Base-by-base conservation (phyloP, 2,888 invertebrate species). In the Urechis unicinctus region DNA sequence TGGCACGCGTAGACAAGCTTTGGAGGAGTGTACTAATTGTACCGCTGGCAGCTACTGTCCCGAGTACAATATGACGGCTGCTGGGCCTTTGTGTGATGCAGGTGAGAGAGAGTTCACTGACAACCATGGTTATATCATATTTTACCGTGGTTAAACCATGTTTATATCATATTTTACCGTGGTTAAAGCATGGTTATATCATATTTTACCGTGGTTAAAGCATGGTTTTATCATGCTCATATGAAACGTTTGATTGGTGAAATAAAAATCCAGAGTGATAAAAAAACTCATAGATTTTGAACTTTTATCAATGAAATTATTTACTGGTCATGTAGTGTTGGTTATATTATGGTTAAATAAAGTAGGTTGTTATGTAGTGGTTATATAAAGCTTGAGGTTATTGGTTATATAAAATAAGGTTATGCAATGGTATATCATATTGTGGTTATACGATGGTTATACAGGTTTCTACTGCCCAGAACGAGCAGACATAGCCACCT, bases 41-140 rank as follows among this genome's bases (percentile, higher is more conserved):
- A 65, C 66, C 6, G 73, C 71, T 6, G 72, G 73, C 1, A 68
- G 69, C 67, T 72, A 72, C 3, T 75, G 75, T 65, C 73, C 73
- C 49, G 60, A 64, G 31, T 62, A 54, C 13, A 73, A 72, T 13
- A 65, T 75, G 58, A 66, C 69, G 3, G 62, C 63, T 49, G 69
- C 71, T 2, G 60, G 68, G 26, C 59, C 66, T 22, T 65, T 62
- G 13, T 74, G 74, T 52, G 60, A 68, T 13, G 66, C 70, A 4
- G 75, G 74, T 60, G 59, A 63, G 2, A 9, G 21, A 6, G 6
- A 45, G 13, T 17, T 6, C 13, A 21, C 9, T 45, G 22, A 45
- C 9, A 6, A 17, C 21, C 13, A 21, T 21, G 45, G 6, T 17
- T 9, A 17, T 45, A 17, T 9, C 22, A 45, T 17, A 9, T 45